A percentile compares a stretch with the other conserved stretches of the same genome.
Evolutionary conservation across 92 coral and sea anemone species (phyloP).

Genomic region (Epizoanthus rinbou): DNA sequence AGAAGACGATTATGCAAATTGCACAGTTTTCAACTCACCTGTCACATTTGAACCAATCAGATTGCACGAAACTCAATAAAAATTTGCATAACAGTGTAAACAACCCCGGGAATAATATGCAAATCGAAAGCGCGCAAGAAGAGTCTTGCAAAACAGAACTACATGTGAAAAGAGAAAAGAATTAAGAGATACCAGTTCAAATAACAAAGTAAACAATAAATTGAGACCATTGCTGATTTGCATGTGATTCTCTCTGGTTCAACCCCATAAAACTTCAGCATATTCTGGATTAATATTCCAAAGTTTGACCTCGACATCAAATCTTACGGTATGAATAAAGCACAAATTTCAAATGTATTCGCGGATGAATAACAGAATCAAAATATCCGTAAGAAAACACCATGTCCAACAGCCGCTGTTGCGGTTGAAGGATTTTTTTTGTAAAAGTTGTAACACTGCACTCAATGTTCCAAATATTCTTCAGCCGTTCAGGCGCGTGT

Average conservation of each 20-base stretch:
- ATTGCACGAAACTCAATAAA: background rate
- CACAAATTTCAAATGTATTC: constrained; percentile 23
- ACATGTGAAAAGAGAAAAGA: constrained; percentile 15
- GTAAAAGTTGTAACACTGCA: constrained; percentile 15
- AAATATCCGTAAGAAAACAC: constrained; percentile 18
- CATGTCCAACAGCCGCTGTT: constrained; percentile 15
- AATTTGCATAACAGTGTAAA: constrained; percentile 15
- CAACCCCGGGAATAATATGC: constrained; percentile 6
- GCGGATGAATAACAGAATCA: constrained; percentile 23
- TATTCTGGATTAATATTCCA: constrained; percentile 21
- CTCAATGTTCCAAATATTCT: background rate
- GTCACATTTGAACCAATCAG: constrained; percentile 23
- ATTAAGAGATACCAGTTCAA: constrained; percentile 18
- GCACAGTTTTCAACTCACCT: constrained; percentile 18
- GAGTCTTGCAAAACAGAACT: constrained; percentile 16
- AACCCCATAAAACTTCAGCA: constrained; percentile 29
- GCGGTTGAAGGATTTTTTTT: constrained; percentile 10
- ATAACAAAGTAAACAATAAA: constrained; percentile 1
- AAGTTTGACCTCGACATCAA: constrained; percentile 29
- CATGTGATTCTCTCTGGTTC: constrained; percentile 24
- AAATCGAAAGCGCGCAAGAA: constrained; percentile 18
- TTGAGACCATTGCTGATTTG: background rate
- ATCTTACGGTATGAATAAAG: constrained; percentile 9
- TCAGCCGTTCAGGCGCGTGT: constrained; percentile 9
- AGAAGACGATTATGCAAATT: constrained; percentile 20